Evolutionary conservation across 2,113 vertebrate genomes (phyloP).

Genomic region (Desmodus rotundus): DNA sequence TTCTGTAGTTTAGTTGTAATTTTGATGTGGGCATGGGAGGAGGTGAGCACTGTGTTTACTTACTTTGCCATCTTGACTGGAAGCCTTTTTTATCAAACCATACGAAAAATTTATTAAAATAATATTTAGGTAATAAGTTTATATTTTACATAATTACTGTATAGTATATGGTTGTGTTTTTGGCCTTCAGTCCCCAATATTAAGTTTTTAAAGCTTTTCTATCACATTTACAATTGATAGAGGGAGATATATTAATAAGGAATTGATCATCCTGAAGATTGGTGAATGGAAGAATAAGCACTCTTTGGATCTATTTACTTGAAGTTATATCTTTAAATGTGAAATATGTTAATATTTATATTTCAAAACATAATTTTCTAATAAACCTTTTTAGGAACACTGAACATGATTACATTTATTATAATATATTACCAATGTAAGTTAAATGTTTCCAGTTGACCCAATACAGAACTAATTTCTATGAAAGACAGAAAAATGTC

Average conservation of each 20-base stretch:
- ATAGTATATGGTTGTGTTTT: not conserved
- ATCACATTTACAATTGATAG: not conserved
- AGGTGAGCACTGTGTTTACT: not conserved
- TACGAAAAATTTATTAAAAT: not conserved
- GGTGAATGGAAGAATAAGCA: not conserved
- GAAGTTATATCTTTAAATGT: not conserved
- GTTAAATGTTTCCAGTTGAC: not conserved
- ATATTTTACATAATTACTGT: not conserved
- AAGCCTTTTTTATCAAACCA: not conserved
- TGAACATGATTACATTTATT: not conserved
- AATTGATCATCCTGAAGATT: not conserved
- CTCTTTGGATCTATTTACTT: not conserved
- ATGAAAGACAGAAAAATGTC: not conserved
- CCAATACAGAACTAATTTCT: not conserved
- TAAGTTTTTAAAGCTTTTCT: not conserved
- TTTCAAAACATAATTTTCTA: not conserved
- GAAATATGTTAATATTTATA: not conserved
- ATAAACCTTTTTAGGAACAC: not conserved
- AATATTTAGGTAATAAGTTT: not conserved
- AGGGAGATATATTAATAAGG: not conserved
- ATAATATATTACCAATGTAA: not conserved
- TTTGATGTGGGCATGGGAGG: not conserved
- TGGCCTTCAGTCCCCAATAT: not conserved
- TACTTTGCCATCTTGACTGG: not conserved
- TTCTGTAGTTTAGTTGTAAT: not conserved